Base-by-base conservation (phyloP, 2,888 invertebrate species). In the Achlya flavicornis region DNA sequence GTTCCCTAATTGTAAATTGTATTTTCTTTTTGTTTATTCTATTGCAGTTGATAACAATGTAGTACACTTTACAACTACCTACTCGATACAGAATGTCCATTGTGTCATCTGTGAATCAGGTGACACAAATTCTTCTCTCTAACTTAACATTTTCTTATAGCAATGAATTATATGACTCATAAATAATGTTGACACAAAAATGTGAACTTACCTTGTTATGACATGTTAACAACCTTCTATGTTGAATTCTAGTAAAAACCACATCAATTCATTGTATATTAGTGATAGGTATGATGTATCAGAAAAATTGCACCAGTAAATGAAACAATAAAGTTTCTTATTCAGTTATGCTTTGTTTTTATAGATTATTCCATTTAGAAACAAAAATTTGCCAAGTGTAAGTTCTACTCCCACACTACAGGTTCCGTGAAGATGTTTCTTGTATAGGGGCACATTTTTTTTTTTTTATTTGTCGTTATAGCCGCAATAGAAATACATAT, bases 81-180 rank as follows among this genome's bases (percentile, higher is more conserved):
- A 66, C 67, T 71, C 53, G 10, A 53, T 16, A 62, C 57, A 63
- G 64, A 72, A 67, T 67, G 64, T 66, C 66, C 76, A 82, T 87
- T 87, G 85, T 87, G 67, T 79, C 72, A 76, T 76, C 71, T 88
- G 88, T 81, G 87, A 88, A 87, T 82, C 73, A 81, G 88, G 88
- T 87, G 86, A 85, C 87, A 86, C 77, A 79, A 84, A 85, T 80
- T 46, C 46, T 46, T 46, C 46, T 46, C 46, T 46, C 7, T n/a
- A 72, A 71, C 66, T 64, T 76, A 72, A 79, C 79, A 81, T 84
- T 77, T 83, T 79, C 79, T 74, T 69, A 72, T 67, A 75, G 66
- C 66, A 71, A 75, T 75, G 63, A 70, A 72, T 70, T 72, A 80
- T 76, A 79, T 79, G 66, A 77, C 61, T 73, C 71, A 74, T 71